Base-by-base conservation (phyloP, 2,888 invertebrate genomes). In the Uropetala carovei region DNA sequence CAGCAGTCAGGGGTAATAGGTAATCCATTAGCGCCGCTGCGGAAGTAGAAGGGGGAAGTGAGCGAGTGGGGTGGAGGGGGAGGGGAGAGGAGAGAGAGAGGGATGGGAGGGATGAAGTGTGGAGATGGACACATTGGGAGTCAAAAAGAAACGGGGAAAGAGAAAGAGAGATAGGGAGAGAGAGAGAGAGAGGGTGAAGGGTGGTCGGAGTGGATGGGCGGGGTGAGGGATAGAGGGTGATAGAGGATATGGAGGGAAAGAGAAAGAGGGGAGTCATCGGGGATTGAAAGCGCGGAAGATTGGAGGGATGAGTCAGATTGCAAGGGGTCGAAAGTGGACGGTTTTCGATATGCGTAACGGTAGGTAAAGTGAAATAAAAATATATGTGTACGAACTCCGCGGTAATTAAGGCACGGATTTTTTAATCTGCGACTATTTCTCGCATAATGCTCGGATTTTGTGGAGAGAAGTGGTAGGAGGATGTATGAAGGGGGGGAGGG, bases 1-100 rank as follows among this genome's bases (percentile, higher is more conserved):
- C 89, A 64, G 89, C 89, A 89, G 89, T 89, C 89, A 89, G 89
- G 89, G 89, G 89, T 89, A 89, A 89, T 89, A 89, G 89, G 89
- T 89, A 89, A 89, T 89, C 89, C 89, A 89, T 89, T 89, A 89
- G 89, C 89, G 89, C 60, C 89, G 60, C 64, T 89, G 64, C 89
- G 89, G 89, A 86, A 86, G 59, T 59, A n/a, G 86, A n/a, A 89
- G 64, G 59, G 64, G 89, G 64, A 16, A 43, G 43, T 10, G 86
- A 27, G 59, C 27, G 27, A 60, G 86, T 86, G 89, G 89, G 18
- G 27, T 43, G 75, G 75, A 75, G 22, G 75, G 27, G 13, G 22
- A 75, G 22, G 27, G 75, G 64, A 18, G 58, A 14, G 16, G 86
- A 4, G 27, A n/a, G 58, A 18, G 27, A 43, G 22, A 22, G n/a